These are phyloP conservation scores for Ovibos moschatus DNA, from an alignment of 2,113 vertebrate species.

Conservation along the genomic window DNA sequence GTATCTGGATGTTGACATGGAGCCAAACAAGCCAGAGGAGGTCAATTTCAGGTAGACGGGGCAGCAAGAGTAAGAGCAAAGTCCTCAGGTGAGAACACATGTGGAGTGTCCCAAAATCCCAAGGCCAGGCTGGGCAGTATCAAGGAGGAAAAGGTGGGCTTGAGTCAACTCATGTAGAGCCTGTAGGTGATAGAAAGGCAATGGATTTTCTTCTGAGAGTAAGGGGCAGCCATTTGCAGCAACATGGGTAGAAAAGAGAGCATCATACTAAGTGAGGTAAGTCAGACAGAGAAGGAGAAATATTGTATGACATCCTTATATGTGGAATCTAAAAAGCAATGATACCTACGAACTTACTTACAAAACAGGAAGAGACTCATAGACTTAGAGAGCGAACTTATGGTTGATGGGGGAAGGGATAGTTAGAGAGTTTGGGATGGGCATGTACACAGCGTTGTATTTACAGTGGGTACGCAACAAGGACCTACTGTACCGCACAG, in stretches of 20 bases:
- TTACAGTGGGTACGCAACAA: not conserved
- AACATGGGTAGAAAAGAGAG: not conserved
- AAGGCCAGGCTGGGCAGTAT: no score
- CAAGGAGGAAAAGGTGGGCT: not conserved
- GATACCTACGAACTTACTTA: not conserved
- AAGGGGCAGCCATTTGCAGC: not conserved
- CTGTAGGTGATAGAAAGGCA: not conserved
- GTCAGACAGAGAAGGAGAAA: not conserved
- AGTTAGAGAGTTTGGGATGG: not conserved
- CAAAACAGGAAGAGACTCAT: not conserved
- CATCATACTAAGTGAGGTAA: not conserved
- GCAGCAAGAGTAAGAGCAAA: not conserved
- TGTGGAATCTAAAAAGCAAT: not conserved
- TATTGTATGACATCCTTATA: not conserved
- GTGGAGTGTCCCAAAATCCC: not conserved
- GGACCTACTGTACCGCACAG: not conserved
- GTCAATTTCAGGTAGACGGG: not conserved
- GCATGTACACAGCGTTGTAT: accelerated
- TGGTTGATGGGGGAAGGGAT: not conserved
- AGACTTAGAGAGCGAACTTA: not conserved
- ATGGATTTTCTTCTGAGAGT: not conserved
- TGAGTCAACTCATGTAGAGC: accelerated
- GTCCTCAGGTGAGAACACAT: not conserved
- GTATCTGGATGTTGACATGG: not conserved
- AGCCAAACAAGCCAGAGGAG: not conserved